A percentile compares a stretch with the other conserved stretches of the same genome.
These are phyloP conservation scores for Drosophila oshimai DNA, from an alignment of 1,140 invertebrate species.

Conservation along the genomic window DNA sequence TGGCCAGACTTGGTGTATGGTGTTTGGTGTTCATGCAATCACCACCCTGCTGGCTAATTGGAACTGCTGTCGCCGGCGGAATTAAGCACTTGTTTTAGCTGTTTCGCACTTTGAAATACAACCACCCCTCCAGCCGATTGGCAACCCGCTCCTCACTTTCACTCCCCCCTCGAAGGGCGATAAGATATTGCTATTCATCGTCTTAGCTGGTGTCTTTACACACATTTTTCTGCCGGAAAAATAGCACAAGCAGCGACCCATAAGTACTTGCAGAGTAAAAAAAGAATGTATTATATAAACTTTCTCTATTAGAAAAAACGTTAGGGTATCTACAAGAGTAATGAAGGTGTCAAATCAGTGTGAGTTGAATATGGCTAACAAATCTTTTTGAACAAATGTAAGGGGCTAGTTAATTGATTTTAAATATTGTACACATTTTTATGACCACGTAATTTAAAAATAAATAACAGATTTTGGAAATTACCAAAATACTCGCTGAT, in stretches of 20 bases:
- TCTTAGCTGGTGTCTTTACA: conserved; percentile 13
- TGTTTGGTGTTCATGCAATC: not conserved
- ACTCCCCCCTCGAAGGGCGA: not conserved
- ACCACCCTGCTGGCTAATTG: conserved; percentile 17
- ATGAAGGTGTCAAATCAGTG: no score
- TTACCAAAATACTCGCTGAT: no score
- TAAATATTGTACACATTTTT: no score
- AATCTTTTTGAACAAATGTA: no score
- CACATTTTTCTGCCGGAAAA: conserved; percentile 1
- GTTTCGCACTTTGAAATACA: conserved; percentile 15
- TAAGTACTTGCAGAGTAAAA: not conserved
- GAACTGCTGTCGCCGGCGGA: conserved; percentile 31
- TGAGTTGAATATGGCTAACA: no score
- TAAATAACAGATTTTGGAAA: no score
- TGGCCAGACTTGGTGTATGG: conserved; percentile 6
- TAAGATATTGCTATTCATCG: conserved; percentile 25
- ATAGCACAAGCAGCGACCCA: not conserved
- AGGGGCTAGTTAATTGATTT: no score
- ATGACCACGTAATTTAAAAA: no score
- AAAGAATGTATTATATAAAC: no score
- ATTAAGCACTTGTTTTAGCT: conserved; percentile 35
- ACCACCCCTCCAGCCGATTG: not conserved
- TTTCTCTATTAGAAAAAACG: no score
- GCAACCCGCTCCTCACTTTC: not conserved
- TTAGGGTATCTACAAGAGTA: not conserved